Evolutionary conservation across 2,113 vertebrate species (phyloP).

Genomic region (Tyto alba): DNA sequence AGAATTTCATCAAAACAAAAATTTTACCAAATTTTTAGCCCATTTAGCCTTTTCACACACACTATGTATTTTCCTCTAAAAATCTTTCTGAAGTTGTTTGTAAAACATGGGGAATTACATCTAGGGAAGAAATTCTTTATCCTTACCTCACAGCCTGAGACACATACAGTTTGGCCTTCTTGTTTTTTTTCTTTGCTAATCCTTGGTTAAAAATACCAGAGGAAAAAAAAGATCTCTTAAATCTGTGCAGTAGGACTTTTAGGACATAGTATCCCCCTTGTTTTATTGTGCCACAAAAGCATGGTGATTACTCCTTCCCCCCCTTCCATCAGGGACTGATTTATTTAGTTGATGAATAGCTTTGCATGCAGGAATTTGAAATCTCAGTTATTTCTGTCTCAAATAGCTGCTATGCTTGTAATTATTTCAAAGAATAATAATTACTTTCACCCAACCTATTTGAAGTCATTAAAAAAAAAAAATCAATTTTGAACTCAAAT

Average conservation of each 20-base stretch:
- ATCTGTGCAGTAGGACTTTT: not conserved
- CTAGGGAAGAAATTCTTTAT: not conserved
- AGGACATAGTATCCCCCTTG: not conserved
- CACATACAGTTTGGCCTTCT: not conserved
- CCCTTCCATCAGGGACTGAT: not conserved
- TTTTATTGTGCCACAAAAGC: not conserved
- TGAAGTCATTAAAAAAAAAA: not conserved
- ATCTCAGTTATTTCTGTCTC: not conserved
- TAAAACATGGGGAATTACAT: not conserved
- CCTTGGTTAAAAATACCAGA: not conserved
- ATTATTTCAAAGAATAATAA: constrained; percentile 40
- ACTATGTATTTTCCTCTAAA: not conserved
- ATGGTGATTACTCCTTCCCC: not conserved
- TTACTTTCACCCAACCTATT: constrained; percentile 13
- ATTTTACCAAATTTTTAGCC: not conserved
- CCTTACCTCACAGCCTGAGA: not conserved
- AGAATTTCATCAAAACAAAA: not conserved
- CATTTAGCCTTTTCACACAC: not conserved
- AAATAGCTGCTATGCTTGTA: constrained; percentile 4
- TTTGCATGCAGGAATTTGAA: constrained; percentile 20
- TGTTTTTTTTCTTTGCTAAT: not conserved
- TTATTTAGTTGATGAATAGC: constrained; percentile 3
- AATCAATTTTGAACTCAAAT: not conserved
- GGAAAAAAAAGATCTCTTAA: not conserved
- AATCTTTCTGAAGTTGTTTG: not conserved